phyloP scores from a whole-genome alignment of 2,888 invertebrate genomes.

The Hyppa rectilinea region DNA sequence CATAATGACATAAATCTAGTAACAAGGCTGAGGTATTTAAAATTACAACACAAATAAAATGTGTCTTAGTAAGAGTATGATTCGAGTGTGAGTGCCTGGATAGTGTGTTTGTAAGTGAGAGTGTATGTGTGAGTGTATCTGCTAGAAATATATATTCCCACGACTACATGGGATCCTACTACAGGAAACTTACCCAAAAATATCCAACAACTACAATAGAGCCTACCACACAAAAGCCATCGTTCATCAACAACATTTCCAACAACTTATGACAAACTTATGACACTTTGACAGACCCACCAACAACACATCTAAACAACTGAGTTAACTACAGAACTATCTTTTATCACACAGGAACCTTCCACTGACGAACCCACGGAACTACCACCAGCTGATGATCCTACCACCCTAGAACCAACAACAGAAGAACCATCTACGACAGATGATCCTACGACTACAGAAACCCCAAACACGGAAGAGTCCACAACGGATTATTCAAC shows the following conservation, averaged over 20 bases:
- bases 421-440: background rate
- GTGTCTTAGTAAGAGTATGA: too few species aligned
- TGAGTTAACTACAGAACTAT: background rate
- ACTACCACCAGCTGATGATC: conserved; percentile 10
- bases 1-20: too few species aligned
- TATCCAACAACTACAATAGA: background rate
- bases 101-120: too few species aligned
- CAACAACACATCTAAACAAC: conserved; percentile 2
- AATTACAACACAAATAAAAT: too few species aligned
- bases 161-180: background rate
- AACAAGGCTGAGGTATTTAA: too few species aligned
- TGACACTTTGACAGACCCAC: background rate
- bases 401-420: background rate
- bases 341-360: background rate
- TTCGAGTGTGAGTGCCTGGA: too few species aligned
- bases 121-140: too few species aligned
- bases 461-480: background rate
- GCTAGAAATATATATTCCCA: too few species aligned
- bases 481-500: background rate
- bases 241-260: too few species aligned
- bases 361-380: conserved; percentile 1
- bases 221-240: too few species aligned
- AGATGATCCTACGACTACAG: conserved; percentile 1
- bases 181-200: background rate
- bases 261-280: background rate